These are phyloP conservation scores for Andrena cerasifolii DNA, from an alignment of 1,140 invertebrate species.

Conservation along the genomic window DNA sequence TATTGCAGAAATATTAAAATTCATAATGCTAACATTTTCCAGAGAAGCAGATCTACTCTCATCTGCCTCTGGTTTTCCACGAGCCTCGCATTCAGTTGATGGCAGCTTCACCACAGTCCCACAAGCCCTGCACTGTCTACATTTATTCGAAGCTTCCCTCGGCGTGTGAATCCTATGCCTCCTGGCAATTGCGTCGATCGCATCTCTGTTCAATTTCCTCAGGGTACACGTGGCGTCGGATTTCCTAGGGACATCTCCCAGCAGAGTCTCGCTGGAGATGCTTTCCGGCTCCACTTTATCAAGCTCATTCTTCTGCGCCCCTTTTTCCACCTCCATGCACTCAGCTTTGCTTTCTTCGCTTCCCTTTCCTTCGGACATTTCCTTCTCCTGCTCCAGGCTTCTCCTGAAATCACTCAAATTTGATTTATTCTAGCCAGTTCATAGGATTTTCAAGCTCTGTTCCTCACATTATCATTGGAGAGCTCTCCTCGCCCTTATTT, in stretches of 20 bases:
- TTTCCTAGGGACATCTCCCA: slow-evolving; percentile 6
- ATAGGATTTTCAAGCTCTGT: neutral
- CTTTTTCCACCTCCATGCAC: no score
- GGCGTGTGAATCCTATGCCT: neutral
- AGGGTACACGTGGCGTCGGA: slow-evolving; percentile 25
- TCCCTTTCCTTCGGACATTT: neutral
- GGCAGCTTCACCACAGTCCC: neutral
- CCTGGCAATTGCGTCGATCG: slow-evolving; percentile 31
- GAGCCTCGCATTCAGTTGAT: no score
- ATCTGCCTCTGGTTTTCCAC: neutral
- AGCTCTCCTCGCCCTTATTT: neutral
- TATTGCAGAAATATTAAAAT: neutral
- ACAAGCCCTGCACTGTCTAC: neutral
- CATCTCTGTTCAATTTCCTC: slow-evolving; percentile 46
- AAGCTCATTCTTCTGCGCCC: neutral
- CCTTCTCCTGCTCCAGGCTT: neutral
- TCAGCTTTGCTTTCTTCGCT: neutral
- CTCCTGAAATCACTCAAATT: neutral
- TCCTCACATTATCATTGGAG: neutral
- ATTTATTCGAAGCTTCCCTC: neutral
- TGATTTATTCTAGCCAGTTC: neutral
- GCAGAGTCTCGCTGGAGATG: neutral
- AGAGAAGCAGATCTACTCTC: neutral
- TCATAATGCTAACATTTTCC: slow-evolving; percentile 4
- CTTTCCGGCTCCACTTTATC: neutral